phyloP scores from a whole-genome alignment of 1,140 invertebrate species.

The Drosophila pallidifrons region DNA sequence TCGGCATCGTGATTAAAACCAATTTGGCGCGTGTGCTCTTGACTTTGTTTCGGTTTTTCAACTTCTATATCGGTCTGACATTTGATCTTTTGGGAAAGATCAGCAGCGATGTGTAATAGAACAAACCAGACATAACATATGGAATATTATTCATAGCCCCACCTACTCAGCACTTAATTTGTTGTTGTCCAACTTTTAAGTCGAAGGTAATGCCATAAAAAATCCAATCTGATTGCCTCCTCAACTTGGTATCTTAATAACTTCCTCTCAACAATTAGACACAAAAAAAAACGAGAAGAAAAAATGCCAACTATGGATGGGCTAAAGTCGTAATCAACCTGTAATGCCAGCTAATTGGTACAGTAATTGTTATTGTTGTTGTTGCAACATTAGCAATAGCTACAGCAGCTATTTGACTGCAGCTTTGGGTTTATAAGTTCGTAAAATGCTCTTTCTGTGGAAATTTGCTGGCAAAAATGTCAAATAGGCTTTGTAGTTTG shows the following conservation, averaged over 20 bases:
- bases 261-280: slow-evolving; percentile 66
- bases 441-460: slow-evolving; percentile 71
- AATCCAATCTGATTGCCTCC: slow-evolving; percentile 30
- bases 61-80: slow-evolving; percentile 56
- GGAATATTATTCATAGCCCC: slow-evolving; percentile 30
- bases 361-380: slow-evolving; percentile 65
- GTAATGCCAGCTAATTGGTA: slow-evolving; percentile 80
- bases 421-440: slow-evolving; percentile 56
- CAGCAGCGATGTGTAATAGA: slow-evolving; percentile 33
- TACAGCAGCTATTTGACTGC: slow-evolving; percentile 34
- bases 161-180: slow-evolving; percentile 30
- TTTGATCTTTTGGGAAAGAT: slow-evolving; percentile 75
- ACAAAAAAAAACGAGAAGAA: slow-evolving; percentile 42
- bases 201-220: slow-evolving; percentile 44
- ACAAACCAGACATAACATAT: slow-evolving; percentile 28
- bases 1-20: slow-evolving; percentile 50
- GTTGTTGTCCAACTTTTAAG: slow-evolving; percentile 22
- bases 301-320: slow-evolving; percentile 63
- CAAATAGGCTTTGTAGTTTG: slow-evolving; percentile 67
- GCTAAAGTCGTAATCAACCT: slow-evolving; percentile 67
- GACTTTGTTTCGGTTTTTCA: slow-evolving; percentile 63
- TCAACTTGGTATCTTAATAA: slow-evolving; percentile 57
- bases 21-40: slow-evolving; percentile 75
- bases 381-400: slow-evolving; percentile 22
- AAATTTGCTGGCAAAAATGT: slow-evolving; percentile 79